A percentile compares a stretch with the other conserved stretches of the same genome.
phyloP scores from a whole-genome alignment of 2,888 invertebrate species.

The Incurvaria masculella region DNA sequence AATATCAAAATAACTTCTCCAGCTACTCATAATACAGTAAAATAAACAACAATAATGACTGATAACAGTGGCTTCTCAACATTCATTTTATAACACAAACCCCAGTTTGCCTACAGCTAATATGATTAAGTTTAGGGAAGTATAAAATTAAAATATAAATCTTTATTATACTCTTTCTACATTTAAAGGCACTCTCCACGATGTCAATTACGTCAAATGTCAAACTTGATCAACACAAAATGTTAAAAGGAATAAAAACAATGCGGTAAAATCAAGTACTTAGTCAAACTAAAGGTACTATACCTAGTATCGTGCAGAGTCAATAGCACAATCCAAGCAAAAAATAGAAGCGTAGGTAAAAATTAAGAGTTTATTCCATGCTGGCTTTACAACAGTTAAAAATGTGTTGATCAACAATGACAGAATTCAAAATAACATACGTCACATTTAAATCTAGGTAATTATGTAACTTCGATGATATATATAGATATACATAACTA shows the following conservation, averaged over 20 bases:
- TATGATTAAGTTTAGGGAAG: neutral
- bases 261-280: too few relatives aligned
- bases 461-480: neutral
- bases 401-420: neutral
- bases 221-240: neutral
- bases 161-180: constrained; percentile 43
- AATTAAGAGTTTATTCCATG: too few relatives aligned
- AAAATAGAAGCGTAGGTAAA: too few relatives aligned
- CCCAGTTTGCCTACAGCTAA: neutral
- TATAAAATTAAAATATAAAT: constrained; percentile 21
- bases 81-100: neutral
- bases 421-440: neutral
- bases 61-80: neutral
- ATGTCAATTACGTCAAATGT: constrained; percentile 30
- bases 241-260: too few relatives aligned
- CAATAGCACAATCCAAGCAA: too few relatives aligned
- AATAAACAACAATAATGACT: neutral
- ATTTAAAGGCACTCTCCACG: constrained; percentile 56
- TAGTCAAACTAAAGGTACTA: too few relatives aligned
- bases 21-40: neutral
- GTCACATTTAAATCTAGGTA: neutral
- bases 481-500: neutral
- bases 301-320: too few relatives aligned
- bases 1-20: neutral
- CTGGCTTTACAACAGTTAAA: too few relatives aligned